Conservation (phyloP, 2,797 vertebrate genomes). For the Notoglanidium macrostoma region DNA sequence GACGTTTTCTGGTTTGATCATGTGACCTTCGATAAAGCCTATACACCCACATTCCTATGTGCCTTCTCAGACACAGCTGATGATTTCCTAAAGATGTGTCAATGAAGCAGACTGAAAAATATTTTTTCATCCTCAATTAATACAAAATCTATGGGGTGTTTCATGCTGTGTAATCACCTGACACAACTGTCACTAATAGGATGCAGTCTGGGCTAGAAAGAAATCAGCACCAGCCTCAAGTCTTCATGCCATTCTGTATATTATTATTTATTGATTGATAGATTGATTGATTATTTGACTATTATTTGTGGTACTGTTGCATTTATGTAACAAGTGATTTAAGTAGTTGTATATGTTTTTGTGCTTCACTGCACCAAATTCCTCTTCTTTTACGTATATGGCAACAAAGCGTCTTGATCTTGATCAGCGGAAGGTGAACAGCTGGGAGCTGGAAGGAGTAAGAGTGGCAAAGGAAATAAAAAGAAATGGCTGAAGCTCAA, state of each 20-base stretch:
- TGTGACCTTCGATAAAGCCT: no score
- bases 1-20: no score
- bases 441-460: neutral
- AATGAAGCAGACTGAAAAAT: neutral
- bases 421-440: neutral
- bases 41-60: neutral
- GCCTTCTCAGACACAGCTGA: neutral
- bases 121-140: neutral
- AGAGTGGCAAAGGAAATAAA: constrained; percentile 1
- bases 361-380: neutral
- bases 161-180: neutral
- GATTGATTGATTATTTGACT: neutral
- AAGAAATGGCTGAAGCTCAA: neutral
- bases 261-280: neutral
- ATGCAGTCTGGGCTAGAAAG: neutral
- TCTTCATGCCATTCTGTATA: neutral
- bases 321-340: neutral
- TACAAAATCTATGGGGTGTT: neutral
- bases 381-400: neutral
- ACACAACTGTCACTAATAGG: neutral
- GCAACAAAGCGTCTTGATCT: neutral
- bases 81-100: neutral
- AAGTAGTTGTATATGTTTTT: neutral
- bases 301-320: neutral
- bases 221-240: neutral